Conservation (phyloP, 2,113 vertebrate species). For the Syrrhaptes paradoxus region DNA sequence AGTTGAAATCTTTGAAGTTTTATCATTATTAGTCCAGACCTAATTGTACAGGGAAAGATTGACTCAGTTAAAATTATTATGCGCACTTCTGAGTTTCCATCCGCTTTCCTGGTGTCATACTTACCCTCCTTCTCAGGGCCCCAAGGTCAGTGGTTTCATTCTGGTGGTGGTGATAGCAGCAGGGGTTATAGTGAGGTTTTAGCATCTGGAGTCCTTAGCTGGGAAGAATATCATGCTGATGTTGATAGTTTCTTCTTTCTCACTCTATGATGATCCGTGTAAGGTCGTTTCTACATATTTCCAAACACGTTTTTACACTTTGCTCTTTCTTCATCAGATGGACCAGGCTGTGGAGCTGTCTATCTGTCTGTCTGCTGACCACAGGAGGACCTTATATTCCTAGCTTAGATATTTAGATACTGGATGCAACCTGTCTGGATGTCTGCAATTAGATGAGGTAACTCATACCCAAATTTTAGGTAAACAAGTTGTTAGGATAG, state of each 20-base stretch:
- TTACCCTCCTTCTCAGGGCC: neutral
- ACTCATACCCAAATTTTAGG: neutral
- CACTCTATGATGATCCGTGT: neutral
- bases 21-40: too few relatives aligned
- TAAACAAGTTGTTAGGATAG: neutral
- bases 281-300: neutral
- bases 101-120: neutral
- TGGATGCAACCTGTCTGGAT: neutral
- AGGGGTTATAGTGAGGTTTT: neutral
- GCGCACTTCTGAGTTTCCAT: neutral
- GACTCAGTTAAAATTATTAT: neutral
- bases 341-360: neutral
- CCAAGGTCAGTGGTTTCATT: neutral
- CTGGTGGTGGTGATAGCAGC: neutral
- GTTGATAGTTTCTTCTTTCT: neutral
- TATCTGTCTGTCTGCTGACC: neutral
- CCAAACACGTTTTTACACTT: rapidly evolving
- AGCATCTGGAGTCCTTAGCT: rapidly evolving
- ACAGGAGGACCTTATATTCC: neutral
- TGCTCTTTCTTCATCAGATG: neutral
- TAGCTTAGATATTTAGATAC: neutral
- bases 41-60: neutral
- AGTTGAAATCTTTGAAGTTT: neutral
- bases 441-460: neutral
- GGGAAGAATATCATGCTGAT: neutral